Evolutionary conservation across 2,113 vertebrate species (phyloP).

Genomic region (Pampusana beccarii): DNA sequence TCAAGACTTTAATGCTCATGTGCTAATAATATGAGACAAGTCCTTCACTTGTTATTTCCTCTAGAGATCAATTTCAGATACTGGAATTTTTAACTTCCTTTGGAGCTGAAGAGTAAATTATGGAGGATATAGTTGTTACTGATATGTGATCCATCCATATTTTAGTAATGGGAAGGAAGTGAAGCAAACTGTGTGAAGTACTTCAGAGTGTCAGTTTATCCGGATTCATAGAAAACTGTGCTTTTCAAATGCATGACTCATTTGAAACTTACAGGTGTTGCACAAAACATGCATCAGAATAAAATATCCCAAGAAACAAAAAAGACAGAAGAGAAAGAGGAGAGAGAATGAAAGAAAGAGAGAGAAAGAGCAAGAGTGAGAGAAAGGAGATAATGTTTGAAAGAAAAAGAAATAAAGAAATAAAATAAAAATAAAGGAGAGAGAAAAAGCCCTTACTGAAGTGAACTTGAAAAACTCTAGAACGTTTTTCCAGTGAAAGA

Average conservation of each 20-base stretch:
- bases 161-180: conserved; percentile 50
- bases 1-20: conserved; percentile 10
- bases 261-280: not conserved
- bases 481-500: not conserved
- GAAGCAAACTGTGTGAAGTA: not conserved
- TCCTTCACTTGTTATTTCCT: conserved; percentile 64
- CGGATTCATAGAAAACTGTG: not conserved
- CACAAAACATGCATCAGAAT: not conserved
- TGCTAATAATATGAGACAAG: conserved; percentile 54
- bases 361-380: not conserved
- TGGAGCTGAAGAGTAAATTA: conserved; percentile 39
- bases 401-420: not conserved
- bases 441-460: not conserved
- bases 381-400: not conserved
- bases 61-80: conserved; percentile 57
- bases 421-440: not conserved
- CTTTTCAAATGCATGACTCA: not conserved
- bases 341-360: not conserved
- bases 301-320: not conserved
- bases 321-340: not conserved
- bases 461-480: not conserved
- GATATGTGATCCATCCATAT: conserved; percentile 46
- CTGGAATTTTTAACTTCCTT: conserved; percentile 63
- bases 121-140: not conserved
- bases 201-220: not conserved